These are phyloP conservation scores for Ataeniobius toweri DNA, from an alignment of 2,797 vertebrate genomes.

Conservation along the genomic window DNA sequence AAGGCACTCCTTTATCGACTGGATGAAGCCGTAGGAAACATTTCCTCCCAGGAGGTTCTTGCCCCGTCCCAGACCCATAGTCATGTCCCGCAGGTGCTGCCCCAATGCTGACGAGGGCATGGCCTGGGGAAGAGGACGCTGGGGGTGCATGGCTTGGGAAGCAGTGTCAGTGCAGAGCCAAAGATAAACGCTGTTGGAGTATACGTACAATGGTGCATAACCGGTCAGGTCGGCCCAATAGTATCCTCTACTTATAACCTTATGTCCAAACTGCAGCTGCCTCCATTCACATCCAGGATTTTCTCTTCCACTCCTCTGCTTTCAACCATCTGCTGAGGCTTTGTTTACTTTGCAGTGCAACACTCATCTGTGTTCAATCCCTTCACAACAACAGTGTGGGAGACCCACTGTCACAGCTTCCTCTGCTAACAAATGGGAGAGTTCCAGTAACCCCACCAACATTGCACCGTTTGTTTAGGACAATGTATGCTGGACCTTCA, in stretches of 20 bases:
- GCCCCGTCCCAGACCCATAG: conserved; percentile 71
- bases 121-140: conserved; percentile 78
- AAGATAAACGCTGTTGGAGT: conserved; percentile 4
- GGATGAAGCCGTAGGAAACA: conserved; percentile 78
- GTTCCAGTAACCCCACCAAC: conserved; percentile 57
- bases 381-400: conserved; percentile 54
- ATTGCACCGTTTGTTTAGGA: conserved; percentile 51
- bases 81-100: conserved; percentile 70
- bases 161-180: conserved; percentile 15
- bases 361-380: conserved; percentile 43
- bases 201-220: conserved; percentile 24
- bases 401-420: conserved; percentile 41
- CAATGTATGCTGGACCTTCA: conserved; percentile 22
- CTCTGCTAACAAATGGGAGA: conserved; percentile 58
- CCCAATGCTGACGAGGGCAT: conserved; percentile 78
- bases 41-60: conserved; percentile 76
- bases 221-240: conserved; percentile 21
- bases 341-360: conserved; percentile 48
- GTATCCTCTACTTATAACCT: conserved; percentile 68
- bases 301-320: conserved; percentile 62
- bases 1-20: conserved; percentile 83
- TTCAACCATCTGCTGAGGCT: conserved; percentile 55
- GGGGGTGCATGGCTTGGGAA: conserved; percentile 70
- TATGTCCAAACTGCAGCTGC: conserved; percentile 15
- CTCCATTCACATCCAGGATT: conserved; percentile 45